Conservation (phyloP, 2,113 vertebrate genomes). For the Peromyscus leucopus region DNA sequence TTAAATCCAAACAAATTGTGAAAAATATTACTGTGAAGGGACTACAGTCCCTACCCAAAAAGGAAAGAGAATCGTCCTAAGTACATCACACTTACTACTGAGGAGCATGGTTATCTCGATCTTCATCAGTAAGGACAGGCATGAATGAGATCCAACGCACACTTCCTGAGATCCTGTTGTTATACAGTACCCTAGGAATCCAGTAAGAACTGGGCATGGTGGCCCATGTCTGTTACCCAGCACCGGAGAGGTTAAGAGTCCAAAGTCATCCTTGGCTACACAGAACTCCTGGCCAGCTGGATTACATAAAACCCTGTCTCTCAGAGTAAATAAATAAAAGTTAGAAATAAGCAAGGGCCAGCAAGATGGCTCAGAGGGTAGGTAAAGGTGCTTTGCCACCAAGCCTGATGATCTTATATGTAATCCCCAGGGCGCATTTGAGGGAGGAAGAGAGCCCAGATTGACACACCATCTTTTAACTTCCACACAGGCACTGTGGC, state of each 20-base stretch:
- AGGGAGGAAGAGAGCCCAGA: not conserved
- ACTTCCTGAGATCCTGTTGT: not conserved
- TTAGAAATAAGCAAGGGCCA: not conserved
- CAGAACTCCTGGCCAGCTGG: not conserved
- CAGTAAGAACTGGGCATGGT: not conserved
- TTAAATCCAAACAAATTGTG: not conserved
- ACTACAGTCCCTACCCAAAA: not conserved
- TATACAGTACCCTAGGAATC: not conserved
- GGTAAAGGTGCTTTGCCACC: not conserved
- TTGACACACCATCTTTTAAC: not conserved
- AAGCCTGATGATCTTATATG: not conserved
- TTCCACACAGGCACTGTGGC: not conserved
- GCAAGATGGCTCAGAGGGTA: not conserved
- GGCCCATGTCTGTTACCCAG: not conserved
- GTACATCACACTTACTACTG: not conserved
- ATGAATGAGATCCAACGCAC: not conserved
- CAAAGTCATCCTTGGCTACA: not conserved
- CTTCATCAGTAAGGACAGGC: not conserved
- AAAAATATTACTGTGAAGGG: not conserved
- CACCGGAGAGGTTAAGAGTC: not conserved
- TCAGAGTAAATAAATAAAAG: not conserved
- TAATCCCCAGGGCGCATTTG: not conserved
- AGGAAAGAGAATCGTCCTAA: not conserved
- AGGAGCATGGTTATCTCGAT: not conserved
- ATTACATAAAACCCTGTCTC: not conserved